A percentile compares a stretch with the other conserved stretches of the same genome.
Conservation (phyloP, 1,140 invertebrate species). For the Heliconius nattereri region DNA sequence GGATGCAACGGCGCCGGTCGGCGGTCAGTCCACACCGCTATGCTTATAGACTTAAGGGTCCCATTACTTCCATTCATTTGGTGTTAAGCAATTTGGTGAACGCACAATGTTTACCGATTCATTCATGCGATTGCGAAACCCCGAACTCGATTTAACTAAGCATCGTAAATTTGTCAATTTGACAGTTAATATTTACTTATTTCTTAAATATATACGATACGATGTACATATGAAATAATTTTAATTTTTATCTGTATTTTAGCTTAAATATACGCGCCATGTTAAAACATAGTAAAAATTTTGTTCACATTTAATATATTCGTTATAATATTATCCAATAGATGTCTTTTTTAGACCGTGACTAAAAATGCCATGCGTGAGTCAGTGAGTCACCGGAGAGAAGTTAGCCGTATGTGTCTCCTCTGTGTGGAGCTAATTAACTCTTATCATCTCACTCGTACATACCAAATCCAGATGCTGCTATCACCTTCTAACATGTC, state of each 20-base stretch:
- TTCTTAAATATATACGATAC: conserved; percentile 17
- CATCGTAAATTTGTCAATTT: conserved; percentile 44
- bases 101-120: conserved; percentile 71
- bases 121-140: conserved; percentile 70
- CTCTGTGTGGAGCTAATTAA: conserved; percentile 47
- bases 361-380: conserved; percentile 62
- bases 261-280: neutral
- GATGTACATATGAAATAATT: neutral
- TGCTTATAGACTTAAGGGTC: conserved; percentile 63
- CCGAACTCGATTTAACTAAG: conserved; percentile 40
- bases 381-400: conserved; percentile 62
- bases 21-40: conserved; percentile 58
- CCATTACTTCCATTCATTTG: conserved; percentile 65
- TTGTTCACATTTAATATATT: conserved; percentile 3
- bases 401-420: conserved; percentile 59
- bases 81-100: conserved; percentile 78
- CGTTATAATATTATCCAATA: conserved; percentile 28
- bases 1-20: conserved; percentile 72
- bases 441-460: conserved; percentile 58
- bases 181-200: conserved; percentile 39
- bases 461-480: conserved; percentile 45
- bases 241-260: neutral
- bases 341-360: conserved; percentile 48
- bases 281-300: neutral
- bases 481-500: conserved; percentile 53